Base-by-base conservation (phyloP, 2,888 invertebrate genomes). In the Ormyrus pomaceus region DNA sequence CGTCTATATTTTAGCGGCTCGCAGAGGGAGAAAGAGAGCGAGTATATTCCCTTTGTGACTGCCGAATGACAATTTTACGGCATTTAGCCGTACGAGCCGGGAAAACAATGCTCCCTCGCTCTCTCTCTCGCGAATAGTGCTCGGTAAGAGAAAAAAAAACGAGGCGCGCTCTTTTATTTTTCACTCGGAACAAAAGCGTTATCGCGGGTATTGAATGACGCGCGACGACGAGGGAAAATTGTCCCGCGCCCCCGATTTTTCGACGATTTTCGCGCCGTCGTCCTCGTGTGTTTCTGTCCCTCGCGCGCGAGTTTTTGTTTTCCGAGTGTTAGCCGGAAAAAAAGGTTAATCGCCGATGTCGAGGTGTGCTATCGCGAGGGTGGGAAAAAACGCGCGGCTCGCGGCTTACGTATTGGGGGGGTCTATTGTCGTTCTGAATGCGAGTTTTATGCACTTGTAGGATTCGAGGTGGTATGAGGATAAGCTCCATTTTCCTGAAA, bases 21-120 rank as follows among this genome's bases (percentile, higher is more conserved):
- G 58, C 8, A 48, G 9, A 11, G 48, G 5, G 84, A 86, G 85
- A 86, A 87, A 68, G 19, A 48, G 19, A 55, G 11, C 45, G 48
- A 19, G 62, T 34, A 34, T 34, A 70, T 75, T 70, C 69, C 62
- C 80, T 81, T 81, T 81, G 80, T 74, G 77, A 77, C 74, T 74
- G 64, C n/a, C 56, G 86, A 85, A 89, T 88, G 89, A 89, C 89
- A 89, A 89, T 90, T 90, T 90, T 87, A 89, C 87, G 88, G 89
- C 88, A 87, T 90, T 89, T 89, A 89, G 61, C 59, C 50, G 75
- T 45, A 64, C 64, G 48, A 53, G 70, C 53, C n/a, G 8, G 13
- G 19, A 58, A 61, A 74, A 81, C 72, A 81, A 77, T 69, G 77
- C 80, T 69, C 62, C 10, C 6, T n/a, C n/a, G n/a, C n/a, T 34